Conservation (phyloP, 2,888 invertebrate genomes). For the Drosophila tripunctata region DNA sequence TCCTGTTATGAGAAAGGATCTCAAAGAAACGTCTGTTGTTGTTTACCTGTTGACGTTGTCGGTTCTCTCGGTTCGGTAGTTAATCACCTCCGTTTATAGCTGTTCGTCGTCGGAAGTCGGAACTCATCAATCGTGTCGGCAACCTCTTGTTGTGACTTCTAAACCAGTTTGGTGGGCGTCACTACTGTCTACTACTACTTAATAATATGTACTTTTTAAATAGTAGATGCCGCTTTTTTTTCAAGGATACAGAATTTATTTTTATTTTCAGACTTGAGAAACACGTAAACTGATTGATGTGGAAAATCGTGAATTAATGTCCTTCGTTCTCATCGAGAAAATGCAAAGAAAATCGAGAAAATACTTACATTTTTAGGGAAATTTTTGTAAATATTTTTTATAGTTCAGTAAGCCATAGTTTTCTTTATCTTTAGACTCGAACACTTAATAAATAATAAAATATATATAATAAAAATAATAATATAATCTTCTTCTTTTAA, state of each 20-base stretch:
- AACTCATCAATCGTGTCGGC: slow-evolving; percentile 76
- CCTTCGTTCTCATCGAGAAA: not conserved
- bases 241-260: slow-evolving; percentile 36
- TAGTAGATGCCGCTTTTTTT: slow-evolving; percentile 13
- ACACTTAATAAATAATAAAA: too few species aligned
- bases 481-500: too few species aligned
- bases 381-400: not conserved
- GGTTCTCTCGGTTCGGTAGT: slow-evolving; percentile 42
- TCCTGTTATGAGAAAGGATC: slow-evolving; percentile 33
- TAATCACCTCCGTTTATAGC: slow-evolving; percentile 58
- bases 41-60: slow-evolving; percentile 72
- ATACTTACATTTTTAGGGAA: not conserved
- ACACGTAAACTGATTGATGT: slow-evolving; percentile 8
- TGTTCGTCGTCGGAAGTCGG: slow-evolving; percentile 72
- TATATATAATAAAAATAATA: too few species aligned
- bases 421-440: too few species aligned
- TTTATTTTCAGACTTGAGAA: not conserved
- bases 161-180: slow-evolving; percentile 61
- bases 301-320: slow-evolving; percentile 45
- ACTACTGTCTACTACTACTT: slow-evolving; percentile 63
- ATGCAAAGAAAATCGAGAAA: not conserved
- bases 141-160: slow-evolving; percentile 67
- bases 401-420: too few species aligned
- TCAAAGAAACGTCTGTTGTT: slow-evolving; percentile 31
- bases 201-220: slow-evolving; percentile 29